Base-by-base conservation (phyloP, 2,797 vertebrate genomes). In the Columba guinea region DNA sequence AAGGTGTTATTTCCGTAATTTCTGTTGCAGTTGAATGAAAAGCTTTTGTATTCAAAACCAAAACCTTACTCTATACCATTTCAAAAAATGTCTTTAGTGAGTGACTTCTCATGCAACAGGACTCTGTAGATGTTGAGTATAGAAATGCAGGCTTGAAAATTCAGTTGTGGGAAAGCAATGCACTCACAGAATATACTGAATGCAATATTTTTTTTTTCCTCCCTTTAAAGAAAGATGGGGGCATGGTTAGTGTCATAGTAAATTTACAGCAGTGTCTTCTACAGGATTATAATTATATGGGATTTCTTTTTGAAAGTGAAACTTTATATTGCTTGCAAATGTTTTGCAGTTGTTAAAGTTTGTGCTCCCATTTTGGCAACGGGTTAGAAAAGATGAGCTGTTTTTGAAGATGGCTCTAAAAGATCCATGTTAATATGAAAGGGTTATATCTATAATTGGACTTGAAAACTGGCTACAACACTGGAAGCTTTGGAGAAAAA, bases 171-270 rank as follows among this genome's bases (percentile, higher is more conserved):
- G 32, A 46, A 76, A 51, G 52, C 34, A 41, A 17, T 15, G 20
- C 7, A 17, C 41, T 59, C 64, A 55, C 7, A 39, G 44, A 59
- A 69, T 32, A 37, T 4, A 44, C 7, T 19, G 41, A 83, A 26
- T 35, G 35, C 30, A 62, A 39, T 32, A 48, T 17, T 63, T 13
- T 2, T 13, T 2, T 2, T 2, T 4, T 1, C 10, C 8, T 11
- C 5, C 21, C 18, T 20, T 59, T 32, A 39, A 65, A n/a, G 41
- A 74, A 56, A 46, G 15, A 18, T 32, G 52, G 46, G 21, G n/a
- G 32, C 35, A 59, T 53, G 32, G 39, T 62, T 87, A 37, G 21
- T 51, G 81, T 81, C 35, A 28, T 13, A 34, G 20, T n/a, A 59
- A 67, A 63, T 87, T 70, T 88, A n/a, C 27, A n/a, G 39, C 59